phyloP scores from a whole-genome alignment of 2,797 vertebrate species.

The Pseudochromis fuscus region DNA sequence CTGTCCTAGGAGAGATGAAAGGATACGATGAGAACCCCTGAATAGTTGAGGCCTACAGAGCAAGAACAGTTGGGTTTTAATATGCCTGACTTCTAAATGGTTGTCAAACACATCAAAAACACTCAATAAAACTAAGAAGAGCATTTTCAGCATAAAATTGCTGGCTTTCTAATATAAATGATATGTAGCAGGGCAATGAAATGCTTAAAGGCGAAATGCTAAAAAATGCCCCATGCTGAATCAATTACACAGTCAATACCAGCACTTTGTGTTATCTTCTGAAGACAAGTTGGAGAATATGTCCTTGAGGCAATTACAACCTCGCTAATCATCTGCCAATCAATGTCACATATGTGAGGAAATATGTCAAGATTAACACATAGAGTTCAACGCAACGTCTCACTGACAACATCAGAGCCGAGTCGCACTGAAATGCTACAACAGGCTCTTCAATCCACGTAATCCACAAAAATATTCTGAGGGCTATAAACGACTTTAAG shows the following conservation, averaged over 20 bases:
- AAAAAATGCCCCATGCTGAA: conserved; percentile 56
- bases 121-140: conserved; percentile 67
- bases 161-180: conserved; percentile 48
- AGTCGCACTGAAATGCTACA: conserved; percentile 40
- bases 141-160: conserved; percentile 62
- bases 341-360: conserved; percentile 53
- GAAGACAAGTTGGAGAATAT: conserved; percentile 54
- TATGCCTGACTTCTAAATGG: conserved; percentile 61
- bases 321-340: conserved; percentile 67
- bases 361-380: conserved; percentile 37
- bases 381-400: conserved; percentile 47
- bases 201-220: conserved; percentile 43
- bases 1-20: conserved; percentile 71
- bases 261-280: conserved; percentile 53
- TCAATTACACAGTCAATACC: conserved; percentile 64
- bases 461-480: conserved; percentile 74
- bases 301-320: conserved; percentile 49
- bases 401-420: conserved; percentile 41
- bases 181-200: conserved; percentile 26
- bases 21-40: conserved; percentile 65
- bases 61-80: conserved; percentile 62
- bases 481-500: conserved; percentile 62
- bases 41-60: conserved; percentile 57
- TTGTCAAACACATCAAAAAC: conserved; percentile 71
- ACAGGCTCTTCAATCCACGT: conserved; percentile 58